Base-by-base conservation (phyloP, 2,888 invertebrate species). In the Ephialtes manifestator region DNA sequence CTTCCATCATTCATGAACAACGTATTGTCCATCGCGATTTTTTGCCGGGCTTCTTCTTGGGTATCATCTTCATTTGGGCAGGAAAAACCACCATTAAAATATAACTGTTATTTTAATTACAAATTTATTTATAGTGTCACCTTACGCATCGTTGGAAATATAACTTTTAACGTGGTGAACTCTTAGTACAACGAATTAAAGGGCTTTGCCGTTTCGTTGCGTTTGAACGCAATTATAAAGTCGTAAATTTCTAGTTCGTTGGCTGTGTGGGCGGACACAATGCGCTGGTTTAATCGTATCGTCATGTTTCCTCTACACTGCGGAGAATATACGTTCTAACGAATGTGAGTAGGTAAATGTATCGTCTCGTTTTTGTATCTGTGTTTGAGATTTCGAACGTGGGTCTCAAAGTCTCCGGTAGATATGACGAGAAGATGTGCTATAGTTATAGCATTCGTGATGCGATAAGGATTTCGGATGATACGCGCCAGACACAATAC, bases 401-500 rank as follows among this genome's bases (percentile, higher is more conserved):
- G 55, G 55, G 46, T 77, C 46, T 78, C 60, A 68, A 83, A 83
- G 72, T 78, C 72, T 83, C 72, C 13, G 39, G 68, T 24, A 71
- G 70, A 65, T 67, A 76, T 39, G 75, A 74, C 63, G 48, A 63
- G 51, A 63, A 55, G 10, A 31, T 31, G 18, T 31, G 51, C 18
- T 46, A 74, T 43, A 79, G 20, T 39, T 76, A 48, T 55, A 46
- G 58, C 55, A n/a, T 43, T 18, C 10, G 63, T 68, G 28, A 8
- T 70, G 53, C 51, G 81, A 84, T 81, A 77, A 84, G 68, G 39
- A 60, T 68, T 65, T 77, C 71, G 24, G 55, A 46, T 60, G 60
- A 71, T 55, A 71, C n/a, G 35, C 60, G 35, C n/a, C 60, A 24
- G 51, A 3, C 65, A 43, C 65, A n/a, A 46, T 24, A 70, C 31